Evolutionary conservation across 2,888 invertebrate genomes (phyloP).

Genomic region (Trichopoda pennipes): DNA sequence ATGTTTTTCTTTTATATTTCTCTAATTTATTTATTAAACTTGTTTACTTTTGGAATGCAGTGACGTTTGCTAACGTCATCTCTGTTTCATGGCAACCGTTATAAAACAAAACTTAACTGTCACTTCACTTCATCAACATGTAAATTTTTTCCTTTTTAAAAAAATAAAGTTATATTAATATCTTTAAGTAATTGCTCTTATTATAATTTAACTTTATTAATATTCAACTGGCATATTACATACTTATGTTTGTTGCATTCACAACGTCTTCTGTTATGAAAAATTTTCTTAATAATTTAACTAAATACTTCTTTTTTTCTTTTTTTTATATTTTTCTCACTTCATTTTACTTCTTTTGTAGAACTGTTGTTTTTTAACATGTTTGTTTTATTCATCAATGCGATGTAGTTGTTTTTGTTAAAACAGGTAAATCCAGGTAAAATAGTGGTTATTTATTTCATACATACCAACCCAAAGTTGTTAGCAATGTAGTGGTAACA

Average conservation of each 20-base stretch:
- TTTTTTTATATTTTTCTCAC: constrained; percentile 66
- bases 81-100: constrained; percentile 76
- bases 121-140: constrained; percentile 2
- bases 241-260: neutral
- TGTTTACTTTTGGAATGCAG: constrained; percentile 43
- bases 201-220: constrained; percentile 7
- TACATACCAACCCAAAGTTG: constrained; percentile 68
- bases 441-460: constrained; percentile 74
- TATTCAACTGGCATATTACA: constrained; percentile 9
- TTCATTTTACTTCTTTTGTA: constrained; percentile 38
- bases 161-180: neutral
- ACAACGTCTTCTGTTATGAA: too few species aligned
- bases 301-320: constrained; percentile 26
- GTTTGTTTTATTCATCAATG: constrained; percentile 38
- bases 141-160: constrained; percentile 13
- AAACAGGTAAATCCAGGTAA: constrained; percentile 79
- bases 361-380: constrained; percentile 42
- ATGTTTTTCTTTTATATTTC: constrained; percentile 1
- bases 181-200: neutral
- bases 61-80: constrained; percentile 66
- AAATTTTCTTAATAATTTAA: neutral
- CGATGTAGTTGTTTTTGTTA: constrained; percentile 43
- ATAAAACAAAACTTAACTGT: constrained; percentile 42
- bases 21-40: constrained; percentile 39
- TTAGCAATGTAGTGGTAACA: constrained; percentile 42